Evolutionary conservation across 2,113 vertebrate species (phyloP), one percentile per base, ranked within the genome.

Genomic region (Prinia subflava): DNA sequence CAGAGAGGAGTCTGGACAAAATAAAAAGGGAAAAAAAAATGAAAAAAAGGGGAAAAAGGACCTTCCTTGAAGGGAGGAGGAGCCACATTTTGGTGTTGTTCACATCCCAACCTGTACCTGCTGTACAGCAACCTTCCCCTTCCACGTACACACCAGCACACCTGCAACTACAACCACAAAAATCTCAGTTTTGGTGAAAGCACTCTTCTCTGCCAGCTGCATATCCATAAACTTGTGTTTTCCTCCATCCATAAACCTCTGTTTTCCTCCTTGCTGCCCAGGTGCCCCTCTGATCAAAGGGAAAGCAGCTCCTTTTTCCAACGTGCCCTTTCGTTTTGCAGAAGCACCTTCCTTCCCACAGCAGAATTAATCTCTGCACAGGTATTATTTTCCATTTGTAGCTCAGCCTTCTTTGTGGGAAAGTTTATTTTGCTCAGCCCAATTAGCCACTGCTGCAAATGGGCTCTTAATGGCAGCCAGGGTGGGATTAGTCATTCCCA

Each of bases 331-430:
- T 93, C 83, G 47, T 41, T 90, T 83, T 78, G 82, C 88, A 83
- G 87, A 95, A 96, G 87, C 2, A 0, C 82, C 39, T 77, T 80
- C 55, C 82, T 85, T 80, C 59, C 69, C 64, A 55, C 75, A 63
- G 14, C 76, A 92, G 35, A 73, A 86, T 71, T 47, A 56, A 83
- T 21, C 80, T 46, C 68, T 13, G 50, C 0, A 0, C 68, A 47
- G 83, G 47, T 92, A 90, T 74, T 90, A 70, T 90, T 96, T 96
- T 87, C 83, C 92, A 75, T 63, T 49, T 81, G 75, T 37, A 96
- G 67, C 64, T 94, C 68, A 74, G 0, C 35, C 20, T 78, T 59
- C 92, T 59, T 86, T 83, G 85, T 83, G 93, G 90, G 68, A 91
- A 88, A 78, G 47, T 89, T 94, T 92, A 46, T 78, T 95, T 93